Percentiles rank a stretch among this genome's conserved stretches.
phyloP scores from a whole-genome alignment of 2,113 vertebrate genomes.

The Tonatia bakeri region DNA sequence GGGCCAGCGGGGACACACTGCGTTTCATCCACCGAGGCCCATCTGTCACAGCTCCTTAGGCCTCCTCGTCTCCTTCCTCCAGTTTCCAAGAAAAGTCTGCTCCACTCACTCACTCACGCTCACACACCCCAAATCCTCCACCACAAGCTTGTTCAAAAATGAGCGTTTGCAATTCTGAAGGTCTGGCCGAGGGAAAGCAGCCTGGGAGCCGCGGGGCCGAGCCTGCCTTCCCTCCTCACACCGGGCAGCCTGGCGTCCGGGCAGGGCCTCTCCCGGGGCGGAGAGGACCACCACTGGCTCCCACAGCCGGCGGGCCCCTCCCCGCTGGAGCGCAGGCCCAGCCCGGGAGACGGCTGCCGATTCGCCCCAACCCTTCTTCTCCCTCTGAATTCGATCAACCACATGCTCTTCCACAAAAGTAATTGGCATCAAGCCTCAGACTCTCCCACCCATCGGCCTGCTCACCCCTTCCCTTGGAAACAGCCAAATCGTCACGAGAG shows the following conservation, averaged over 20 bases:
- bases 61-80: conserved; percentile 62
- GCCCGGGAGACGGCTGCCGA: background rate
- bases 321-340: background rate
- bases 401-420: background rate
- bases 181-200: background rate
- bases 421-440: background rate
- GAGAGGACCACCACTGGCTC: background rate
- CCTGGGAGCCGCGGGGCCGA: background rate
- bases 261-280: background rate
- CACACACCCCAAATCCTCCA: conserved; percentile 46
- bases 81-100: conserved; percentile 65
- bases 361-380: background rate
- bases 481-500: background rate
- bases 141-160: conserved; percentile 48
- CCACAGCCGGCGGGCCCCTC: background rate
- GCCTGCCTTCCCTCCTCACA: background rate
- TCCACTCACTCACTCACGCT: conserved; percentile 27
- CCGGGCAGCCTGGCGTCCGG: background rate
- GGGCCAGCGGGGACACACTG: background rate
- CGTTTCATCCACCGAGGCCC: conserved; percentile 38
- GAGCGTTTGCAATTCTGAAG: conserved; percentile 32
- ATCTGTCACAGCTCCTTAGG: conserved; percentile 52
- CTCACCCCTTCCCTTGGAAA: conserved; percentile 43
- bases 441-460: conserved; percentile 2
- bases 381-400: background rate